Conservation (phyloP, 2,888 invertebrate species). For the Eupithecia abbreviata region DNA sequence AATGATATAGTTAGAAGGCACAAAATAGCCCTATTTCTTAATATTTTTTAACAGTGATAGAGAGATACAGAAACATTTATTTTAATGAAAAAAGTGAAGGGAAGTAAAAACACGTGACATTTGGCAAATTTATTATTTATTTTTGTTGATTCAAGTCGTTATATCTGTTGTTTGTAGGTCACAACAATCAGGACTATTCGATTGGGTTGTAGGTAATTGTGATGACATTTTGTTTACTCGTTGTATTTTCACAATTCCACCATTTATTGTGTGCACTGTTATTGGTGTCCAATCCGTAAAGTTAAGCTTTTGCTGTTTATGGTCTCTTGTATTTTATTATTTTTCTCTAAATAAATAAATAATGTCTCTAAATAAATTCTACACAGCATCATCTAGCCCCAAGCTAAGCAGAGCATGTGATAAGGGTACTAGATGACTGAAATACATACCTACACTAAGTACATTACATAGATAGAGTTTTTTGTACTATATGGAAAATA, state of each 20-base stretch:
- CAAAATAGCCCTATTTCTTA: neutral
- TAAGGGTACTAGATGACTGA: no score
- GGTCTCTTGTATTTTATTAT: neutral
- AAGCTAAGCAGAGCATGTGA: no score
- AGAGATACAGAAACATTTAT: no score
- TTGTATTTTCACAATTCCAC: slow-evolving; percentile 2
- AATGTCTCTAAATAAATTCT: no score
- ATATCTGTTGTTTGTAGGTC: neutral
- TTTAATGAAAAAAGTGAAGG: neutral
- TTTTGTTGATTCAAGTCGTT: neutral
- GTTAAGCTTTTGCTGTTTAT: slow-evolving; percentile 14
- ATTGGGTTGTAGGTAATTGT: slow-evolving; percentile 5
- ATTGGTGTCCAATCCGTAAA: neutral
- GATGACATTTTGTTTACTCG: slow-evolving; percentile 7
- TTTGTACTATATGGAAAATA: no score
- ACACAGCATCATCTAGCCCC: no score
- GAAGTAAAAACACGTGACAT: neutral
- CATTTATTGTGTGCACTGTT: neutral
- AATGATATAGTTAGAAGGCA: neutral
- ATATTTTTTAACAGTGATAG: neutral
- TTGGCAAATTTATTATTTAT: neutral
- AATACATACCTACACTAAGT: no score
- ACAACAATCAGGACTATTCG: neutral
- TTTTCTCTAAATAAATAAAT: neutral
- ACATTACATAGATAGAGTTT: no score